These are phyloP conservation scores for Drosophila helvetica DNA, from an alignment of 2,888 invertebrate genomes.

Conservation along the genomic window DNA sequence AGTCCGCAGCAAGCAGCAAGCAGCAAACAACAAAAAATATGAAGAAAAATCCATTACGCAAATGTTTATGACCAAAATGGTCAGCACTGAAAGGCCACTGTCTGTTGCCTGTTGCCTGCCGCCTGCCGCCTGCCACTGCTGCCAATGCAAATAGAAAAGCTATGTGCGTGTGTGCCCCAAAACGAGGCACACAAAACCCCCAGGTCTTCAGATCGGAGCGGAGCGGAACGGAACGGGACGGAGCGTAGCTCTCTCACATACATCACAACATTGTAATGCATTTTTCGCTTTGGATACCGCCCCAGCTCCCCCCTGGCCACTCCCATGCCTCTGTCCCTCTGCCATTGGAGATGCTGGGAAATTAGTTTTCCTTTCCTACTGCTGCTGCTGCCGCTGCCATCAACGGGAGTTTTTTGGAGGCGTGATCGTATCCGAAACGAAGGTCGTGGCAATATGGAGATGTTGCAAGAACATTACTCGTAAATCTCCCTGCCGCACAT, in stretches of 20 bases:
- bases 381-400: slow-evolving; percentile 36
- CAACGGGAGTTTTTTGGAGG: slow-evolving; percentile 37
- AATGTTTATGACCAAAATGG: slow-evolving; percentile 80
- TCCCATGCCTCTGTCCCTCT: neutral
- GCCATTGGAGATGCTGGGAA: slow-evolving; percentile 38
- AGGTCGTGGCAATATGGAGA: slow-evolving; percentile 44
- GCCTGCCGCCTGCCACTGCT: slow-evolving; percentile 34
- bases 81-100: slow-evolving; percentile 48
- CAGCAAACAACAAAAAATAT: slow-evolving; percentile 62
- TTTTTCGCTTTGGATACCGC: slow-evolving; percentile 37
- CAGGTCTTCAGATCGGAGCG: slow-evolving; percentile 29
- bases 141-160: slow-evolving; percentile 77
- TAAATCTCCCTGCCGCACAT: slow-evolving; percentile 12
- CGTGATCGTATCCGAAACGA: slow-evolving; percentile 45
- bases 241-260: slow-evolving; percentile 46
- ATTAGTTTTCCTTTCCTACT: slow-evolving; percentile 56
- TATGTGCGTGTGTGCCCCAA: slow-evolving; percentile 62
- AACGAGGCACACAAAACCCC: slow-evolving; percentile 35
- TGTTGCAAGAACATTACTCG: slow-evolving; percentile 32
- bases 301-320: neutral
- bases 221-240: neutral
- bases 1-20: slow-evolving; percentile 8
- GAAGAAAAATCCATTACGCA: slow-evolving; percentile 80
- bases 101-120: neutral
- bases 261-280: slow-evolving; percentile 75